Percentiles rank a stretch among this genome's conserved stretches.
phyloP scores from a whole-genome alignment of 2,797 vertebrate genomes.

The Ambastaia sidthimunki region DNA sequence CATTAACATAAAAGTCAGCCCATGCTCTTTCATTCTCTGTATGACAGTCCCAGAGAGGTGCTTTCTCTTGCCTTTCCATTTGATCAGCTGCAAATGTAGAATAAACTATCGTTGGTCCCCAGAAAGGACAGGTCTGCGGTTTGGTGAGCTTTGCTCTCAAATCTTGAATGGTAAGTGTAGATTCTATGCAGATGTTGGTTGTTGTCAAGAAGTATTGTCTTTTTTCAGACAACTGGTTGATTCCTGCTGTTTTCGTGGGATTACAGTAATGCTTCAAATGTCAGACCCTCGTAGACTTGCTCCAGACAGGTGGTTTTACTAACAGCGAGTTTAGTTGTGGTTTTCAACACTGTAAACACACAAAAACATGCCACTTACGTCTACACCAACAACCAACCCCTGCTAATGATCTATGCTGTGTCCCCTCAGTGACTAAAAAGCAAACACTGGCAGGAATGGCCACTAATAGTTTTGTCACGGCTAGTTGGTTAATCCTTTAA shows the following conservation, averaged over 20 bases:
- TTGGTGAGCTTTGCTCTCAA: conserved; percentile 15
- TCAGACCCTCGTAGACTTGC: conserved; percentile 25
- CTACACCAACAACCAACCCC: conserved; percentile 21
- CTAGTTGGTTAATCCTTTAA: conserved; percentile 18
- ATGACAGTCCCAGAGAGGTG: conserved; percentile 53
- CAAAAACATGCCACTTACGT: conserved; percentile 41
- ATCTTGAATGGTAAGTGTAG: neutral
- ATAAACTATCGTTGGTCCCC: conserved; percentile 41
- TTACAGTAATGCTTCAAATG: conserved; percentile 28
- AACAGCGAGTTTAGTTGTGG: conserved; percentile 35
- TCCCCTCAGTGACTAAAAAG: conserved; percentile 43
- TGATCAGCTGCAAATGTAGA: conserved; percentile 42
- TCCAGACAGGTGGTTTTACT: conserved; percentile 48
- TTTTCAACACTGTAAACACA: conserved; percentile 48
- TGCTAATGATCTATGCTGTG: conserved; percentile 48
- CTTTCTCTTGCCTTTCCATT: conserved; percentile 41
- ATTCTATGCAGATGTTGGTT: conserved; percentile 15
- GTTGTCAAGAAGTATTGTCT: neutral
- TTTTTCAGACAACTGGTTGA: neutral
- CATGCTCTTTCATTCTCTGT: conserved; percentile 38
- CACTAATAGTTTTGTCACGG: conserved; percentile 39
- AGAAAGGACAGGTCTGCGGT: conserved; percentile 40
- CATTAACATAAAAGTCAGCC: conserved; percentile 32
- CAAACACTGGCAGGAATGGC: conserved; percentile 42
- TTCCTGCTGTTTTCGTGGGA: conserved; percentile 31